A percentile compares a stretch with the other conserved stretches of the same genome.
Conservation (phyloP, 2,888 invertebrate species). For the Chrysolina oricalcia region DNA sequence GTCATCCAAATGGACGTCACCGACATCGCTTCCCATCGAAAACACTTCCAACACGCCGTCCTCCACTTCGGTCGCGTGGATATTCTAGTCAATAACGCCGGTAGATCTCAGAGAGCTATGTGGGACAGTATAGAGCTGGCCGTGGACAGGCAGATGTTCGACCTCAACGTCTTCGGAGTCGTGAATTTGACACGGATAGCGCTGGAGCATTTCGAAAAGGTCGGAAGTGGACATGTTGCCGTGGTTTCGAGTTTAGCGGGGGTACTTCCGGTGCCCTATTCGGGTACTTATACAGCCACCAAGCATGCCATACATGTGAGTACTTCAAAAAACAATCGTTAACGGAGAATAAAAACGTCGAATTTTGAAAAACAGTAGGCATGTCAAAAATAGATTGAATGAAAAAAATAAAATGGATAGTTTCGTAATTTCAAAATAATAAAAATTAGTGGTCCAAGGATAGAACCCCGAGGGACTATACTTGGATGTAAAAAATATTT, state of each 20-base stretch:
- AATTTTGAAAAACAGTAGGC: too few relatives aligned
- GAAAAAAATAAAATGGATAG: too few relatives aligned
- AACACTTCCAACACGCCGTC: slow-evolving; percentile 77
- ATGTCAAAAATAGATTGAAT: too few relatives aligned
- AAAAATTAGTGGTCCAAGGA: too few relatives aligned
- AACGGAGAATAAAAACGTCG: too few relatives aligned
- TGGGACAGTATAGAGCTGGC: slow-evolving; percentile 82
- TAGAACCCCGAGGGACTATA: too few relatives aligned
- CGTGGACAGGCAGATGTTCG: slow-evolving; percentile 84
- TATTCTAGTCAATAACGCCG: slow-evolving; percentile 87
- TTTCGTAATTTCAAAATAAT: too few relatives aligned
- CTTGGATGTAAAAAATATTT: too few relatives aligned
- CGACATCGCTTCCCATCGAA: slow-evolving; percentile 76
- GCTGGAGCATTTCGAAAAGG: slow-evolving; percentile 77
- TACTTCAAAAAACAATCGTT: not conserved
- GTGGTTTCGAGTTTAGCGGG: slow-evolving; percentile 85
- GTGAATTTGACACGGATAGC: slow-evolving; percentile 82
- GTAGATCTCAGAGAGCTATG: slow-evolving; percentile 82
- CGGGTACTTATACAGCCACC: slow-evolving; percentile 81
- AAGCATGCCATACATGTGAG: slow-evolving; percentile 85
- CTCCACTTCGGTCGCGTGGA: slow-evolving; percentile 83
- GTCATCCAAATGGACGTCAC: slow-evolving; percentile 81
- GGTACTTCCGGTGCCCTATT: slow-evolving; percentile 78
- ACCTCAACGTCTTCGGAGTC: slow-evolving; percentile 84
- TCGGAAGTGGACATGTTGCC: slow-evolving; percentile 80